These are phyloP conservation scores for Fregetta grallaria DNA, from an alignment of 2,113 vertebrate species.

Conservation along the genomic window DNA sequence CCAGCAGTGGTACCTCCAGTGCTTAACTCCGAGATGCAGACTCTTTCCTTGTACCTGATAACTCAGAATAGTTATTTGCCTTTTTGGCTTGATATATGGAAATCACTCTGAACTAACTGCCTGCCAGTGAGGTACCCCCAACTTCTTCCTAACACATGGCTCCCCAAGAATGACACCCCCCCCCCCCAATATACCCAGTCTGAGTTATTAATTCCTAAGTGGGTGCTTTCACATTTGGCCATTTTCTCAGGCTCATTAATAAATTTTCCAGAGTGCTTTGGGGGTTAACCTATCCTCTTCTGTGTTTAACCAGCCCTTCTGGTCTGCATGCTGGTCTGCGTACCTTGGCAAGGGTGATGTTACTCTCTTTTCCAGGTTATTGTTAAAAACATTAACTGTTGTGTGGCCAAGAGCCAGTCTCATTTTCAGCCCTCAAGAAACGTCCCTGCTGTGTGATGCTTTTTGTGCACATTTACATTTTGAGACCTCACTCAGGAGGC, in stretches of 20 bases:
- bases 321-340: not conserved
- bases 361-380: not conserved
- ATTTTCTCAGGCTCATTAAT: not conserved
- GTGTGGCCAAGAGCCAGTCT: not conserved
- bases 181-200: rapidly evolving
- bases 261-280: not conserved
- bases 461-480: not conserved
- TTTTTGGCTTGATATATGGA: not conserved
- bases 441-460: not conserved
- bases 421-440: not conserved
- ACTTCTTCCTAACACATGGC: not conserved
- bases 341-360: not conserved
- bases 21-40: not conserved
- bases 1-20: not conserved
- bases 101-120: not conserved
- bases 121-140: not conserved
- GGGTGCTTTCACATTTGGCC: not conserved
- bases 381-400: not conserved
- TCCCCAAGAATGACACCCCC: not conserved
- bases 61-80: not conserved
- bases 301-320: not conserved
- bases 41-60: not conserved
- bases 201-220: not conserved
- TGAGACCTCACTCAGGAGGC: not conserved
- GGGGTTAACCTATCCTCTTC: not conserved